Evolutionary conservation across 2,797 vertebrate genomes (phyloP).

Genomic region (Pseudocheirus occidentalis): DNA sequence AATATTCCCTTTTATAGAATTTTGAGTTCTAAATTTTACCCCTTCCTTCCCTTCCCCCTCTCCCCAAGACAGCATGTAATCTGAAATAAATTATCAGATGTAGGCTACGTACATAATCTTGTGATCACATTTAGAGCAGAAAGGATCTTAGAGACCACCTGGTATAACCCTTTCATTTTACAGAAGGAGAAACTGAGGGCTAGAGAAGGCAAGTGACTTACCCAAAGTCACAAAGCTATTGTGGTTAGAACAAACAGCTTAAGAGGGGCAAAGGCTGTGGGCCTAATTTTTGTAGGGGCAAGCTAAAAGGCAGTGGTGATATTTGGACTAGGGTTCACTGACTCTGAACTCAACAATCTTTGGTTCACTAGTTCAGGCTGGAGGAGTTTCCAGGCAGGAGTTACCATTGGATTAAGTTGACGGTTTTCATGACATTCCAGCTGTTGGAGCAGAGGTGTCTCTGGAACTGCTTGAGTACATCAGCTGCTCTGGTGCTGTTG

Average conservation of each 20-base stretch:
- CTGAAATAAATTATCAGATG: too few relatives aligned
- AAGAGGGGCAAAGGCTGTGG: background rate
- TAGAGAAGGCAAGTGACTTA: background rate
- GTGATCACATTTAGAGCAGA: background rate
- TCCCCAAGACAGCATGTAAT: too few relatives aligned
- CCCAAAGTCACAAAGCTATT: background rate
- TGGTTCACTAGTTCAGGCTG: background rate
- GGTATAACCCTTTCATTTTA: background rate
- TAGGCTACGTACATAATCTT: too few relatives aligned
- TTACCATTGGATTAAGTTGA: slow-evolving; percentile 84
- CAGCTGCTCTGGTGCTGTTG: slow-evolving; percentile 85
- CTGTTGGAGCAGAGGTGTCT: slow-evolving; percentile 81
- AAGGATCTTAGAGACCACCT: background rate
- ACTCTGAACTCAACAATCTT: background rate
- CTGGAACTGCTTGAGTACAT: slow-evolving; percentile 89
- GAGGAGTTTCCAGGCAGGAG: background rate
- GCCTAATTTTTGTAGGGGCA: background rate
- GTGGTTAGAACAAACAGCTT: background rate
- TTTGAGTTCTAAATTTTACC: too few relatives aligned
- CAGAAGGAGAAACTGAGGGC: background rate
- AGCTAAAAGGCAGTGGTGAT: background rate
- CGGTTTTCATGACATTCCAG: slow-evolving; percentile 82
- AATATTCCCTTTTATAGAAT: too few relatives aligned
- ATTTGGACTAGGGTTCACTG: background rate
- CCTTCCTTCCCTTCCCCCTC: too few relatives aligned